Evolutionary conservation across 2,113 vertebrate genomes (phyloP).

Genomic region (Alethe castanea): DNA sequence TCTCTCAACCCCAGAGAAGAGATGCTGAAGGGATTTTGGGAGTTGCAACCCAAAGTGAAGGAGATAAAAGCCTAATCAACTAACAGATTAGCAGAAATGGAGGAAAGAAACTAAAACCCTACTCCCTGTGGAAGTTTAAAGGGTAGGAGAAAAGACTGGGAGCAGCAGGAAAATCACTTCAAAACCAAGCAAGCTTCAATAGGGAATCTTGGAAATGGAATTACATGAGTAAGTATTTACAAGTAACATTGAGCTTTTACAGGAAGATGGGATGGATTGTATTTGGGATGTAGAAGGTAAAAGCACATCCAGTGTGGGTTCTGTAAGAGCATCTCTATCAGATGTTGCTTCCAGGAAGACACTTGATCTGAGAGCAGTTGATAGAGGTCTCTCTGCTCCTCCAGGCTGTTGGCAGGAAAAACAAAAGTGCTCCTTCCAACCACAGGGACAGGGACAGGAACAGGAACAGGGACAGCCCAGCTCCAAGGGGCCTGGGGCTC

Average conservation of each 20-base stretch:
- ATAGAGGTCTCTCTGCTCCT: background rate
- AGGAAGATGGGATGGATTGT: background rate
- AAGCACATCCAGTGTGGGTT: background rate
- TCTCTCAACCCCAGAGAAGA: background rate
- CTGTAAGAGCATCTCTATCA: background rate
- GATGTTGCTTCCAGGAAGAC: background rate
- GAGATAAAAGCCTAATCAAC: background rate
- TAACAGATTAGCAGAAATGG: background rate
- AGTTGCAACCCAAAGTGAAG: background rate
- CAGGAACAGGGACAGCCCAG: background rate
- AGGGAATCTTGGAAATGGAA: background rate
- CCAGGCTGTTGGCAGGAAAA: background rate
- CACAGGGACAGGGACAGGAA: no score
- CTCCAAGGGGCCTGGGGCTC: background rate
- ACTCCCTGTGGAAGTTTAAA: background rate
- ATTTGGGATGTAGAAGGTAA: background rate
- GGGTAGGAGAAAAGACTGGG: background rate
- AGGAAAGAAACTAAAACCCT: background rate
- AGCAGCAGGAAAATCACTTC: background rate
- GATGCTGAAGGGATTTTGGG: background rate
- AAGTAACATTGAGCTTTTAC: background rate
- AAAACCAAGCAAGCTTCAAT: background rate
- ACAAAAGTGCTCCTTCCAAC: background rate
- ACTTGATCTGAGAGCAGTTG: background rate
- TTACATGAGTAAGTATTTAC: background rate